Base-by-base conservation (phyloP, 2,113 vertebrate species). In the Rhipidura dahli region DNA sequence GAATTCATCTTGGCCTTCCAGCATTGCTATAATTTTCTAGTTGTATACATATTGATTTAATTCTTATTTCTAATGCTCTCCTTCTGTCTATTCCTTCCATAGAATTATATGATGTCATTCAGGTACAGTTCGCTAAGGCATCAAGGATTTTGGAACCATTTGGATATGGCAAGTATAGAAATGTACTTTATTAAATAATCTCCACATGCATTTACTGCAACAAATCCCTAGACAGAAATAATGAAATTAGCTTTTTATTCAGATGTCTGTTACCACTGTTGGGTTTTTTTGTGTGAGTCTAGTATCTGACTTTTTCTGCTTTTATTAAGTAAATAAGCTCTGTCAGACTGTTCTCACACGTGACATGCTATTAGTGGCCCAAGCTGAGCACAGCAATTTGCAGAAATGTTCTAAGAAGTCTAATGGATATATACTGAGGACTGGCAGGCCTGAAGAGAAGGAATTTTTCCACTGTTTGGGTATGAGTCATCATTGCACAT, bases 221-320 rank as follows among this genome's bases (percentile, higher is more conserved):
- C 23, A 72, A 64, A 84, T 45, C 60, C 68, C 82, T 97, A 98
- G 97, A 98, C 1, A 10, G 37, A 65, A 24, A 75, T 93, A 91
- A 97, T 71, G 56, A 96, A 87, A 64, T 96, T 64, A 80, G 90
- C 75, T 91, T 71, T 49, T 92, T 94, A 96, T 76, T 90, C 96
- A 78, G 94, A 84, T 35, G 95, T 96, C 61, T 92, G 77, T 53
- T 91, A 72, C 79, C 61, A 85, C 83, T 24, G 11, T 3, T 54
- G 6, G 4, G 2, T 27, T 87, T 69, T 94, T 35, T 65, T 88
- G 40, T 95, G 81, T 83, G 97, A 92, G 47, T 96, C 89, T 79
- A 68, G 35, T 81, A 91, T 89, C 49, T 64, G 45, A 66, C 49
- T 40, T 84, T 51, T 66, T 84, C 92, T 97, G 97, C 60, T 75